Evolutionary conservation across 2,888 invertebrate genomes (phyloP).

Genomic region (Germaria angustata): DNA sequence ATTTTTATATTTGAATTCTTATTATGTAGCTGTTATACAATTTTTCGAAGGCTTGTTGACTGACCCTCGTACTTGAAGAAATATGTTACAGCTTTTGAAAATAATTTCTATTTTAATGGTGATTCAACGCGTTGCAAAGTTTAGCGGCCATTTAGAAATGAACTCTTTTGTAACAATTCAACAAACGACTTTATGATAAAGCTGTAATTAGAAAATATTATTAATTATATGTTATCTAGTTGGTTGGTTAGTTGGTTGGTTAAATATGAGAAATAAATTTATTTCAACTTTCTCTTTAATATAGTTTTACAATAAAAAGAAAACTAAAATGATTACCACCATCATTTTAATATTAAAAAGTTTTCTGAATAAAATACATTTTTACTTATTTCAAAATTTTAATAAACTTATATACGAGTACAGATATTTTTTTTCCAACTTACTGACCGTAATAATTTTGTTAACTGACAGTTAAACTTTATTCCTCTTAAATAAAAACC

Average conservation of each 20-base stretch:
- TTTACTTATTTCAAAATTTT: not conserved
- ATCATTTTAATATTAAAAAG: not conserved
- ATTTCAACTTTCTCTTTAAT: slow-evolving; percentile 51
- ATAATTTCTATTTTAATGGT: not conserved
- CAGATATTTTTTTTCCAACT: slow-evolving; percentile 8
- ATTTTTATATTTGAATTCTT: too few relatives aligned
- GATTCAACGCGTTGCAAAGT: slow-evolving; percentile 6
- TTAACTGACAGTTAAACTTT: slow-evolving; percentile 13
- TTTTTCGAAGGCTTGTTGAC: too few relatives aligned
- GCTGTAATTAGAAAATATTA: not conserved
- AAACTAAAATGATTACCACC: slow-evolving; percentile 16
- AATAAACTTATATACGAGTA: too few relatives aligned
- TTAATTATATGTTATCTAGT: slow-evolving; percentile 21
- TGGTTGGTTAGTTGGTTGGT: not conserved
- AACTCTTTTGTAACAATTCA: not conserved
- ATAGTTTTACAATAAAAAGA: slow-evolving; percentile 9
- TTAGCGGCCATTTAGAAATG: slow-evolving; percentile 1
- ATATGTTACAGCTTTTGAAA: not conserved
- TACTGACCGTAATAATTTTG: slow-evolving; percentile 29
- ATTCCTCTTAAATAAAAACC: not conserved
- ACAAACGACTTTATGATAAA: slow-evolving; percentile 5
- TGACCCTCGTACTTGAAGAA: too few relatives aligned
- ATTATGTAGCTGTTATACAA: too few relatives aligned
- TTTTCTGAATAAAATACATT: not conserved
- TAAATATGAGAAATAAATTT: slow-evolving; percentile 16